Conservation (phyloP, 2,888 invertebrate species). For the Chloromyia formosa region DNA sequence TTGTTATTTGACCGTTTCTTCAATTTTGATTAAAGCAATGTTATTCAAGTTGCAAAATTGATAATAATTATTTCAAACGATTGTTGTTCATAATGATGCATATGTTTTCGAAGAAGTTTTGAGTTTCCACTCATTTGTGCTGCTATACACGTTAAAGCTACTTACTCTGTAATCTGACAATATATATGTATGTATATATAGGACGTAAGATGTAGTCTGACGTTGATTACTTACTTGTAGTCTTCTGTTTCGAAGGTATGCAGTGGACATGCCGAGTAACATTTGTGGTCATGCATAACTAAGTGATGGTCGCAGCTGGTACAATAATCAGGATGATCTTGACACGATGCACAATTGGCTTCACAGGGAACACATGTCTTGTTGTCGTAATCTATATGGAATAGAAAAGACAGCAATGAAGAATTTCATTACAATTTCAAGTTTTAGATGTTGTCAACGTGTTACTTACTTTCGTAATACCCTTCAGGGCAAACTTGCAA, state of each 20-base stretch:
- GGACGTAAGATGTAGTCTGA: no score
- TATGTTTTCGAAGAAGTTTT: no score
- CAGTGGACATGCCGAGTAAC: slow-evolving; percentile 83
- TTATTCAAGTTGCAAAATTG: no score
- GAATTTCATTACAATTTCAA: background rate
- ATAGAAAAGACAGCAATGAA: background rate
- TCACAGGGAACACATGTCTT: slow-evolving; percentile 86
- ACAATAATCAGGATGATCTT: slow-evolving; percentile 82
- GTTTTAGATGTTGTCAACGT: background rate
- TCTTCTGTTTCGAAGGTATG: slow-evolving; percentile 88
- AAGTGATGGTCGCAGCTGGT: slow-evolving; percentile 89
- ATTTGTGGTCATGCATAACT: slow-evolving; percentile 82
- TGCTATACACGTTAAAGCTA: no score
- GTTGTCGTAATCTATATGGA: slow-evolving; percentile 69
- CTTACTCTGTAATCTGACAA: no score
- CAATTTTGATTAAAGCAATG: no score
- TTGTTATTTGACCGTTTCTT: no score
- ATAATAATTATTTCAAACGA: no score
- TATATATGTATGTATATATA: no score
- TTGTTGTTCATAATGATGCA: no score
- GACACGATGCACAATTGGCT: slow-evolving; percentile 85
- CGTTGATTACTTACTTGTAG: slow-evolving; percentile 72
- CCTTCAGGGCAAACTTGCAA: slow-evolving; percentile 89
- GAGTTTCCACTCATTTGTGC: no score
- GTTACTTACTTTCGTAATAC: slow-evolving; percentile 79